phyloP scores from a whole-genome alignment of 2,113 vertebrate genomes.

The Lucifuga dentata region DNA sequence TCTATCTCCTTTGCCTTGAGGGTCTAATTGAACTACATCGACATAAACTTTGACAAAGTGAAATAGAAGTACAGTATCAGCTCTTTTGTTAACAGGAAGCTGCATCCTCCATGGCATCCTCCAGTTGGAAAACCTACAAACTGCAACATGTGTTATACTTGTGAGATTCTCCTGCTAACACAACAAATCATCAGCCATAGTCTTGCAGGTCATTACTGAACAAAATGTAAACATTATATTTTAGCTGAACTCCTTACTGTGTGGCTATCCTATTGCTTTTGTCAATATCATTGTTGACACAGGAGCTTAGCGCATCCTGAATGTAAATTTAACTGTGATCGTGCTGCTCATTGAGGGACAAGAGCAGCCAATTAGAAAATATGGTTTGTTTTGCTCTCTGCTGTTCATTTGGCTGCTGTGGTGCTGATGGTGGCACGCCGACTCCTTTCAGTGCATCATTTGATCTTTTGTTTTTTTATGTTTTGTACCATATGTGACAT shows the following conservation, averaged over 20 bases:
- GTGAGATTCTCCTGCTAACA: conserved; percentile 46
- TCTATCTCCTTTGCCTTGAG: conserved; percentile 70
- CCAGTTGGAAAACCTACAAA: conserved; percentile 35
- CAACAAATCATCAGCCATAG: conserved; percentile 39
- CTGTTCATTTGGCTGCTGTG: conserved; percentile 40
- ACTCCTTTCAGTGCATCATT: conserved; percentile 66
- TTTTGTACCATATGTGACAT: conserved; percentile 39
- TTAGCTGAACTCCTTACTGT: conserved; percentile 47
- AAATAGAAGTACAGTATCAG: conserved; percentile 32
- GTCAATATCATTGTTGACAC: conserved; percentile 63
- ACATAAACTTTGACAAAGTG: conserved; percentile 58
- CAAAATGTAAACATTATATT: conserved; percentile 59
- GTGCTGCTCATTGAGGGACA: conserved; percentile 43
- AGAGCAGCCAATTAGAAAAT: conserved; percentile 33
- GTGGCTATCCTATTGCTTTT: conserved; percentile 53
- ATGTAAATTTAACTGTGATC: conserved; percentile 57
- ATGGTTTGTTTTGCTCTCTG: conserved; percentile 34
- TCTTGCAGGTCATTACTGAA: conserved; percentile 36
- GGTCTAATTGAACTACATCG: conserved; percentile 65
- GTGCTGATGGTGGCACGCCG: conserved; percentile 47
- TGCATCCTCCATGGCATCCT: conserved; percentile 14
- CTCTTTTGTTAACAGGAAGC: conserved; percentile 38
- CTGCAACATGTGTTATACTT: conserved; percentile 36
- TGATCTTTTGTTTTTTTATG: conserved; percentile 23
- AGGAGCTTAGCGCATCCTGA: conserved; percentile 56